Evolutionary conservation across 2,113 vertebrate species (phyloP), one percentile per base, ranked within the genome.

Genomic region (Gymnarchus niloticus): DNA sequence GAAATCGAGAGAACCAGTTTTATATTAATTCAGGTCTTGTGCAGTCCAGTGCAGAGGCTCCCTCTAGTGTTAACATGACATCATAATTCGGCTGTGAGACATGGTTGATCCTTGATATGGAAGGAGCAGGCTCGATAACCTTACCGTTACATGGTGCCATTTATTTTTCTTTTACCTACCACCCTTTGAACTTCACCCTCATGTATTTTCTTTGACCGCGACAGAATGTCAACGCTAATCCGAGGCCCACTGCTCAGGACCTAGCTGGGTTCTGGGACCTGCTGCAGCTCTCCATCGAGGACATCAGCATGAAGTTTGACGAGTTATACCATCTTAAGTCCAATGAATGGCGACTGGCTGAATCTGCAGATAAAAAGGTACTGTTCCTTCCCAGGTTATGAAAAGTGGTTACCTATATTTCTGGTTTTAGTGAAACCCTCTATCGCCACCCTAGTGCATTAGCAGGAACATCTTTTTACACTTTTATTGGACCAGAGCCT

Each of bases 251-350:
- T 78, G 95, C 97, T 89, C 98, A 99, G 93, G 98, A 99, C 94
- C 94, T 99, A 88, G 98, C 98, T 83, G 98, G 98, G 84, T 99
- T 99, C 94, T 99, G 98, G 98, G 98, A 99, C 92, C 95, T 99
- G 91, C 95, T 99, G 83, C 98, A 99, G 94, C 94, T 99, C 91
- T 99, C 98, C 89, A 99, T 99, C n/a, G 98, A 99, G 93, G 98
- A 99, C 93, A 98, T 99, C 94, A 99, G 98, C 93, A 97, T 99
- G 95, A 99, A 99, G 93, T 99, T 99, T 69, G 98, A 99, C 3
- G 98, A 99, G 91, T 96, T 99, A 89, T 99, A 99, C 93, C 98
- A 99, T 89, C 96, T 99, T 91, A 99, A 99, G 93, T 95, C 97
- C 78, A 99, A 96, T 86, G 96, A 96, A 94, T 99, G 98, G 98